Conservation (phyloP, 1,140 invertebrate genomes). For the Solen grandis region DNA sequence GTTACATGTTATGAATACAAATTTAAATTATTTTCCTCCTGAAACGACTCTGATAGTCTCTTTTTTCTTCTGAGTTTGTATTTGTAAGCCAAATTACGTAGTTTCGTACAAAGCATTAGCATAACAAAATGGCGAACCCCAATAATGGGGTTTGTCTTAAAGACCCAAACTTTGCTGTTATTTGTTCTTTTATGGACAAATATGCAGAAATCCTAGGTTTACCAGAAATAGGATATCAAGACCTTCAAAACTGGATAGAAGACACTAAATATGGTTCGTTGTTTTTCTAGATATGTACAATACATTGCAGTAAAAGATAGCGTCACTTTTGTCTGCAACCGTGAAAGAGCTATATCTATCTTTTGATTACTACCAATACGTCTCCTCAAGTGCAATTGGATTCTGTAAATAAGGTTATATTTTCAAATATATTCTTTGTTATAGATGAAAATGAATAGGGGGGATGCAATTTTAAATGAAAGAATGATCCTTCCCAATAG, state of each 20-base stretch:
- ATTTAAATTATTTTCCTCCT: no score
- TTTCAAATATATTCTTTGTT: background rate
- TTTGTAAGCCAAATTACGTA: no score
- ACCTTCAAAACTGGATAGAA: conserved; percentile 93
- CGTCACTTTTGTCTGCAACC: background rate
- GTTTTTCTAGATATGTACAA: background rate
- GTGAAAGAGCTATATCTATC: background rate
- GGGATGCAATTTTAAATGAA: no score
- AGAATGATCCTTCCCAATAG: no score
- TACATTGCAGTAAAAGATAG: background rate
- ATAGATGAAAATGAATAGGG: no score
- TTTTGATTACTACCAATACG: background rate
- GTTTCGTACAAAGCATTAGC: conserved; percentile 60
- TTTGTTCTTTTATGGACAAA: conserved; percentile 95
- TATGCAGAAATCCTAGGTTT: conserved; percentile 91
- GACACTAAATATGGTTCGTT: conserved; percentile 89
- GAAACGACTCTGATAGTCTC: no score
- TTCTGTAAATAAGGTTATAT: background rate
- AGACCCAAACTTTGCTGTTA: conserved; percentile 97
- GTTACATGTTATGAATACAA: no score
- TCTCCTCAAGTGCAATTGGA: background rate
- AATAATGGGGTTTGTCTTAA: conserved; percentile 89
- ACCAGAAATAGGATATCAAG: conserved; percentile 82
- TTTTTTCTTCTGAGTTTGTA: no score
- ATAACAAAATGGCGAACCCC: conserved; percentile 89